phyloP scores from a whole-genome alignment of 2,113 vertebrate species.

The Tetraodon nigroviridis region DNA sequence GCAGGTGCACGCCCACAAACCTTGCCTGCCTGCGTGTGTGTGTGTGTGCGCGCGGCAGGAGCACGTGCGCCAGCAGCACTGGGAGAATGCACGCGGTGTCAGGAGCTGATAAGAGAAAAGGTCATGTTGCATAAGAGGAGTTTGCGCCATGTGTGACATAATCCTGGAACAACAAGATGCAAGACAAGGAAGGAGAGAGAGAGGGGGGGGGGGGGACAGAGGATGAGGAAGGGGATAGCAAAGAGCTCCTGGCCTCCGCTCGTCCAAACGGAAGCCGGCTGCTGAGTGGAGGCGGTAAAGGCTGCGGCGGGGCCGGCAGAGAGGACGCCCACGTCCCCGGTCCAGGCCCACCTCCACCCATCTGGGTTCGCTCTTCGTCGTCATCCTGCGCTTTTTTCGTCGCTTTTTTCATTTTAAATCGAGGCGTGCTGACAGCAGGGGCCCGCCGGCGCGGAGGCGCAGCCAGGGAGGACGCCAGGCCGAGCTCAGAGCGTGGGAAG shows the following conservation, averaged over 20 bases:
- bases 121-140: constrained; percentile 55
- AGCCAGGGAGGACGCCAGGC: constrained; percentile 21
- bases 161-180: constrained; percentile 17
- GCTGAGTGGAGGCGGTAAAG: constrained; percentile 42
- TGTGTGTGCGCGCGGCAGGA: background rate
- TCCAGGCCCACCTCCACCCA: constrained; percentile 36
- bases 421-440: background rate
- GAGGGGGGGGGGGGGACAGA: too few species aligned
- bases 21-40: constrained; percentile 28
- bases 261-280: constrained; percentile 40
- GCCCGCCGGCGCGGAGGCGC: constrained; percentile 20
- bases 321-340: constrained; percentile 6
- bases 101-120: constrained; percentile 68
- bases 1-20: constrained; percentile 35
- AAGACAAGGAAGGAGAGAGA: background rate
- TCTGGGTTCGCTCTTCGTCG: background rate
- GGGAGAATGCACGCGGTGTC: constrained; percentile 40
- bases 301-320: constrained; percentile 24
- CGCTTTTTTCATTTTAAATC: too few species aligned
- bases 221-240: background rate
- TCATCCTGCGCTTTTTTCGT: too few species aligned
- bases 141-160: constrained; percentile 45
- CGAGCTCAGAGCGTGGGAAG: constrained; percentile 40
- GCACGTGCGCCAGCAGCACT: constrained; percentile 20
- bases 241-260: constrained; percentile 20